These are phyloP conservation scores for Sipunculus nudus DNA, from an alignment of 2,888 invertebrate species.

Conservation along the genomic window DNA sequence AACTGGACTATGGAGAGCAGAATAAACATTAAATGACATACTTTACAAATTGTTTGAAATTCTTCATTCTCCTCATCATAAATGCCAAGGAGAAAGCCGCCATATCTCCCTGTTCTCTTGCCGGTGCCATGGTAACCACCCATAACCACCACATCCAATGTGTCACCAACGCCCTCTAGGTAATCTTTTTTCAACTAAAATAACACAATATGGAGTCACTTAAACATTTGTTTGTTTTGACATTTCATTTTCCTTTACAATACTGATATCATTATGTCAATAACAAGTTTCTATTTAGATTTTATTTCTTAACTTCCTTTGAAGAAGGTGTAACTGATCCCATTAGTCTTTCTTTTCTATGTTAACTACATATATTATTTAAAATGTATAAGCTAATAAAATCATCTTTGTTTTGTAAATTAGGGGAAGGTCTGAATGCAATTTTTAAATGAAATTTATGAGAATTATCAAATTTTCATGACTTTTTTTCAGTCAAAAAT, in stretches of 20 bases:
- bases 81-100: conserved; percentile 94
- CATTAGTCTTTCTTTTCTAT: too few relatives aligned
- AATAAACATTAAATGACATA: conserved; percentile 58
- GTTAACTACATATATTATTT: too few relatives aligned
- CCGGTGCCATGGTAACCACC: conserved; percentile 95
- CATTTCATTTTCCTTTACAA: not conserved
- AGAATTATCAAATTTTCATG: too few relatives aligned
- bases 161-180: conserved; percentile 94
- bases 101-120: conserved; percentile 89
- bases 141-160: conserved; percentile 92
- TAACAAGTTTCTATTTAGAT: too few relatives aligned
- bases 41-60: conserved; percentile 92
- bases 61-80: conserved; percentile 89
- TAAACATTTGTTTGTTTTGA: not conserved
- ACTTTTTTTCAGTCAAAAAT: too few relatives aligned
- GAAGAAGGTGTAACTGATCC: too few relatives aligned
- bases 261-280: too few relatives aligned
- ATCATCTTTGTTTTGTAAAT: too few relatives aligned
- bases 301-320: too few relatives aligned
- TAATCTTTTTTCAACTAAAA: conserved; percentile 91
- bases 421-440: too few relatives aligned
- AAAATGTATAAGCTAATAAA: too few relatives aligned
- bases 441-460: too few relatives aligned
- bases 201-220: not conserved
- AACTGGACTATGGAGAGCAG: not conserved